Evolutionary conservation across 2,113 vertebrate genomes (phyloP), one percentile per base, ranked within the genome.

Genomic region (Alosa alosa): DNA sequence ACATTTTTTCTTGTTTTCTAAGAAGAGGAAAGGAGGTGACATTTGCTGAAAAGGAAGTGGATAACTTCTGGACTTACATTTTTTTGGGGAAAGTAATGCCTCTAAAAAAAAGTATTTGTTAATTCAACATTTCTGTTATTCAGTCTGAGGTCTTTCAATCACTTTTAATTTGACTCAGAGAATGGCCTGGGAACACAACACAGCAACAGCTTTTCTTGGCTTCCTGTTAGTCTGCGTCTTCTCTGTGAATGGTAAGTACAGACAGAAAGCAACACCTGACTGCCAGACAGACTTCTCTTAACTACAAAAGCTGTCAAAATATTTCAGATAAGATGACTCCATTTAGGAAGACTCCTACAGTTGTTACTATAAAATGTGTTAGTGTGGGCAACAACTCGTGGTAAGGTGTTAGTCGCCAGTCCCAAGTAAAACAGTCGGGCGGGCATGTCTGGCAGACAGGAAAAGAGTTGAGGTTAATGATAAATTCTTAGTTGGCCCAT

Each of bases 181-280:
- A 83, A 90, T 90, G 86, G 47, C 83, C 46, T 87, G 72, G 68
- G 81, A 84, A 81, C 39, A 25, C 85, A 85, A 78, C 11, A 86
- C 50, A 25, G 4, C 52, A 1, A n/a, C 36, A 11, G 18, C 52
- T 49, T 49, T 87, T 47, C 84, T 57, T 50, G 36, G 60, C 36
- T 49, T 83, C 86, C 36, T 90, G 15, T 86, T 44, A 20, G 17
- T 88, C 57, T 88, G 49, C 18, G 6, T 78, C 8, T 25, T 82
- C 15, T 82, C 85, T 13, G 72, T 36, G 36, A 11, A 17, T 0
- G 72, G 72, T 78, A 78, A 78, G 72, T 78, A 39, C 25, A 1
- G 11, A 72, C 72, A 39, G 11, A 78, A 3, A 25, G 8, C 60
- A 68, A 68, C 25, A 36, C 8, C 11, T 13, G 60, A 36, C 11